Base-by-base conservation (phyloP, 2,113 vertebrate species). In the Megaptera novaeangliae region DNA sequence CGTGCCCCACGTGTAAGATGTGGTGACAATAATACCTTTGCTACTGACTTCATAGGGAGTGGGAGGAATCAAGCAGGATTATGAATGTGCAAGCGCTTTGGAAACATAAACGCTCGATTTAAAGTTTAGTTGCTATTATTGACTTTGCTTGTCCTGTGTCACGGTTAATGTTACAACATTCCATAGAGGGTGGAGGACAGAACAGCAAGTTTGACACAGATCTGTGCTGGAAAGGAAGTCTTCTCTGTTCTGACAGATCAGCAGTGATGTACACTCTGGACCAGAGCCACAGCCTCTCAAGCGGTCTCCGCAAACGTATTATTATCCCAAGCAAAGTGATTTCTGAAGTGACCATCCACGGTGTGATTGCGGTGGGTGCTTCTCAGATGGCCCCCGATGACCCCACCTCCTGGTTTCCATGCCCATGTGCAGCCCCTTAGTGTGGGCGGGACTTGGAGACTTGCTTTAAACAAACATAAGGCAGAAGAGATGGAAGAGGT, bases 1-100 rank as follows among this genome's bases (percentile, higher is more conserved):
- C 0, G 0, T 6, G 17, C 66, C 31, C 5, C 15, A 27, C 2
- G 2, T 12, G 82, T 12, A 52, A 61, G 36, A 21, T 1, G 31
- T 61, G 3, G 31, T 14, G 36, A 29, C 0, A 15, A 27, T 0
- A 15, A 3, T 4, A 31, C 15, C 52, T 63, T 63, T 52, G 29
- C 83, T 27, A 12, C 82, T 27, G 41, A 29, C 52, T 72, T 92
- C 34, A 46, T 0, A 39, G 44, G 52, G 69, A 69, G 66, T 0
- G 2, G 14, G 75, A 63, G 31, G 59, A 74, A 52, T 23, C 46
- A 41, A 46, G 39, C 12, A 14, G 8, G 39, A 83, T 66, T n/a
- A n/a, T 6, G 59, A 69, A 64, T 1, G 17, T 15, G 52, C 49
- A 36, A 6, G 27, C 13, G 17, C 12, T 91, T 63, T 72, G 69